Evolutionary conservation across 2,888 invertebrate species (phyloP), one percentile per base, ranked within the genome.

Genomic region (Crossocerus cetratus): DNA sequence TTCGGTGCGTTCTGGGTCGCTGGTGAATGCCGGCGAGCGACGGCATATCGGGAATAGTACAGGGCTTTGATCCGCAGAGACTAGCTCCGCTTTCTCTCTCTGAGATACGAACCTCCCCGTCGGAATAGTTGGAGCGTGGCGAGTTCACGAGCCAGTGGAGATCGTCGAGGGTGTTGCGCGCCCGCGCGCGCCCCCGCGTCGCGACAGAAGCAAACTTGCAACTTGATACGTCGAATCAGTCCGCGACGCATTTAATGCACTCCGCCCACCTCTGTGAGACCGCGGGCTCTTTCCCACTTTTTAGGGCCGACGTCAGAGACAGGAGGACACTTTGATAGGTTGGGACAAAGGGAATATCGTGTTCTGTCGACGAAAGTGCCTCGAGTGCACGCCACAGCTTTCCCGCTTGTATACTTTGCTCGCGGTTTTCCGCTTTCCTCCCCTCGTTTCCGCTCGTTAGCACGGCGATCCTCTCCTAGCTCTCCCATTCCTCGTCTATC

Each of bases 81-180:
- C 32, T 32, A 5, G 32, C 23, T 54, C 20, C 11, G 44, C 23
- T 57, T 57, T 53, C 42, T 16, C 42, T 16, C 32, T 42, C 58
- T 55, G 54, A 65, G 32, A 32, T 53, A 45, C 22, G 67, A 62
- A 21, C 58, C 45, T 13, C n/a, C 16, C 14, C 16, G 55, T 54
- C 43, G 21, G 13, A 14, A 11, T 56, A 54, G 22, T 55, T 54
- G 32, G 66, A 56, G 44, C 55, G 49, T 16, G 23, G 23, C 59
- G 54, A 20, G 49, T 44, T 68, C 45, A 49, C 64, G 63, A 57
- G 64, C 56, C 42, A 65, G 64, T 42, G 20, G 55, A 18, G 23
- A 67, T 42, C 55, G n/a, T 64, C 44, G 32, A 32, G 32, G 32
- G n/a, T 20, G 32, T 44, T n/a, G 66, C 18, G 18, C 23, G 67